These are phyloP conservation scores for Caenorhabditis imperialis DNA, from an alignment of 2,888 invertebrate genomes.

Conservation along the genomic window DNA sequence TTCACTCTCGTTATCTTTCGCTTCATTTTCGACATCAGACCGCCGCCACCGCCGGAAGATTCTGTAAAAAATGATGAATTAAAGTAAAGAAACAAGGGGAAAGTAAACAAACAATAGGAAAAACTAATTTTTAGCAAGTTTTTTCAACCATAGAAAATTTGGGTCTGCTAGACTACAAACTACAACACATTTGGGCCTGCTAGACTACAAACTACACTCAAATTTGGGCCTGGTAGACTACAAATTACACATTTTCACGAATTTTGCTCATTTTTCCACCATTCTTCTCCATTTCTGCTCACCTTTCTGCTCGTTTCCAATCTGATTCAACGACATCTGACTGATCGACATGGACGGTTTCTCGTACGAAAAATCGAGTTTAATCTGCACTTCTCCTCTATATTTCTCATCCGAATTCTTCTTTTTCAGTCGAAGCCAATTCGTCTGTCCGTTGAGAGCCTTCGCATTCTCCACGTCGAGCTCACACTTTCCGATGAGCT, in stretches of 20 bases:
- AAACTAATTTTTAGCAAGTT: too few species aligned
- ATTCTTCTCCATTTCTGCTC: background rate
- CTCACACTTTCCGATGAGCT: constrained; percentile 61
- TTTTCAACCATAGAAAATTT: too few species aligned
- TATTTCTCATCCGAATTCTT: constrained; percentile 65
- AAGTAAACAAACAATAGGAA: too few species aligned
- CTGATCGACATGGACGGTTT: constrained; percentile 67
- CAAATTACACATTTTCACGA: background rate
- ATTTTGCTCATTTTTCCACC: background rate
- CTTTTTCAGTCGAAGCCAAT: constrained; percentile 64
- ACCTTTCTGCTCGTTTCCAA: constrained; percentile 39
- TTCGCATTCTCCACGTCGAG: constrained; percentile 56
- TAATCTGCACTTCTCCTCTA: constrained; percentile 65
- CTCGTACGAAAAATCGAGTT: constrained; percentile 67
- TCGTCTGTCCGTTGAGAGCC: constrained; percentile 45
- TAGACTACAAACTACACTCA: too few species aligned
- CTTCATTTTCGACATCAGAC: constrained; percentile 61
- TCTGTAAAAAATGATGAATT: constrained; percentile 9
- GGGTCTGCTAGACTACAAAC: too few species aligned
- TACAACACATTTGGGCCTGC: too few species aligned
- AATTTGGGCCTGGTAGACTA: too few species aligned
- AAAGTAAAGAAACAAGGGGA: too few species aligned
- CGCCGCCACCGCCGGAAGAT: constrained; percentile 19
- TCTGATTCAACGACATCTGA: constrained; percentile 49
- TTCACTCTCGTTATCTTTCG: constrained; percentile 64